A percentile compares a stretch with the other conserved stretches of the same genome.
These are phyloP conservation scores for Perca schrenkii DNA, from an alignment of 2,113 vertebrate genomes.

Conservation along the genomic window DNA sequence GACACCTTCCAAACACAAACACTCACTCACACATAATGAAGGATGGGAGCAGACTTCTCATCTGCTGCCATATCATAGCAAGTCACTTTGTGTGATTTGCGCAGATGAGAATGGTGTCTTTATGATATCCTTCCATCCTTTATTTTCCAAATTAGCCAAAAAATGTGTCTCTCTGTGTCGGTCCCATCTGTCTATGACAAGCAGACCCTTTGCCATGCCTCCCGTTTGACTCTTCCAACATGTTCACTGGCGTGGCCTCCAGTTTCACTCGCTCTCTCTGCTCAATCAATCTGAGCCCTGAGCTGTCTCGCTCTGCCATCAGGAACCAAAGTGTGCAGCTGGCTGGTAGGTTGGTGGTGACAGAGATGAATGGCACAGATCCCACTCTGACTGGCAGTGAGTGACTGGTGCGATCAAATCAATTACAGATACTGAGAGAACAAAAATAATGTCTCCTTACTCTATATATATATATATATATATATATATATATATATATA, in stretches of 20 bases:
- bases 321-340: constrained; percentile 63
- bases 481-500: too few relatives aligned
- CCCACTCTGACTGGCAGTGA: constrained; percentile 42
- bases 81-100: not conserved
- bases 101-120: not conserved
- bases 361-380: constrained; percentile 54
- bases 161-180: not conserved
- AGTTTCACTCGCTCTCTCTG: constrained; percentile 21
- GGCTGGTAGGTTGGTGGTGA: constrained; percentile 60
- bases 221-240: constrained; percentile 39
- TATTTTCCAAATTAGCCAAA: constrained; percentile 13
- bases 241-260: constrained; percentile 52
- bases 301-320: constrained; percentile 27
- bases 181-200: constrained; percentile 59
- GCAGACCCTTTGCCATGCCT: not conserved
- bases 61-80: constrained; percentile 1
- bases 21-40: not conserved
- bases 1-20: constrained; percentile 20
- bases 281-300: constrained; percentile 55
- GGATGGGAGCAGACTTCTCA: constrained; percentile 13
- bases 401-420: constrained; percentile 44
- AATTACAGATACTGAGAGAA: constrained; percentile 1
- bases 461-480: not conserved
- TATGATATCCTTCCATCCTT: not conserved
- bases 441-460: not conserved